Evolutionary conservation across 2,888 invertebrate genomes (phyloP).

Genomic region (Hirudinaria manillensis): DNA sequence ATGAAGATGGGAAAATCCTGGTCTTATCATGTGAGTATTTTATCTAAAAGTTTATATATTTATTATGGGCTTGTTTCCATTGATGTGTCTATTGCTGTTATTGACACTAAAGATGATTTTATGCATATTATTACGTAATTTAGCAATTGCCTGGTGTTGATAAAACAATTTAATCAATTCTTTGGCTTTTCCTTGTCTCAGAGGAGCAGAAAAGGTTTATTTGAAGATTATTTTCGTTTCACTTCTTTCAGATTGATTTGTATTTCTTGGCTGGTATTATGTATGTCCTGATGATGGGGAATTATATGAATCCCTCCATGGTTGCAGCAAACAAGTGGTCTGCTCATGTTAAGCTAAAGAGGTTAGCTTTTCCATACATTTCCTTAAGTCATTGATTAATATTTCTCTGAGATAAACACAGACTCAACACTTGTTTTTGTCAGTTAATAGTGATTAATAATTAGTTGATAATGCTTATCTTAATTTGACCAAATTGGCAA

Average conservation of each 20-base stretch:
- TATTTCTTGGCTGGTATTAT: constrained; percentile 19
- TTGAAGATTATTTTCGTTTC: too few species aligned
- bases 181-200: too few species aligned
- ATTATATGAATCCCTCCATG: constrained; percentile 13
- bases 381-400: too few species aligned
- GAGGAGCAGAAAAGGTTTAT: too few species aligned
- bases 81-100: neutral
- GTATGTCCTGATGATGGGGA: constrained; percentile 19
- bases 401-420: too few species aligned
- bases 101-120: constrained; percentile 61
- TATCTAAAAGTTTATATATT: neutral
- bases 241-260: constrained; percentile 8
- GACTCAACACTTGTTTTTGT: too few species aligned
- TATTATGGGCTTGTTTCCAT: neutral
- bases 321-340: neutral
- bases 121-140: too few species aligned
- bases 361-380: neutral
- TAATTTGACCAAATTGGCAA: too few species aligned
- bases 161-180: too few species aligned
- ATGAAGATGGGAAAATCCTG: constrained; percentile 23
- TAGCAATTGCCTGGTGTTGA: too few species aligned
- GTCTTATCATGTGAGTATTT: constrained; percentile 3
- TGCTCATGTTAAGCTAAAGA: neutral
- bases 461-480: too few species aligned
- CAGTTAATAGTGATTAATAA: too few species aligned